Evolutionary conservation across 2,797 vertebrate genomes (phyloP), one percentile per base, ranked within the genome.

Genomic region (Rhinatrema bivittatum): DNA sequence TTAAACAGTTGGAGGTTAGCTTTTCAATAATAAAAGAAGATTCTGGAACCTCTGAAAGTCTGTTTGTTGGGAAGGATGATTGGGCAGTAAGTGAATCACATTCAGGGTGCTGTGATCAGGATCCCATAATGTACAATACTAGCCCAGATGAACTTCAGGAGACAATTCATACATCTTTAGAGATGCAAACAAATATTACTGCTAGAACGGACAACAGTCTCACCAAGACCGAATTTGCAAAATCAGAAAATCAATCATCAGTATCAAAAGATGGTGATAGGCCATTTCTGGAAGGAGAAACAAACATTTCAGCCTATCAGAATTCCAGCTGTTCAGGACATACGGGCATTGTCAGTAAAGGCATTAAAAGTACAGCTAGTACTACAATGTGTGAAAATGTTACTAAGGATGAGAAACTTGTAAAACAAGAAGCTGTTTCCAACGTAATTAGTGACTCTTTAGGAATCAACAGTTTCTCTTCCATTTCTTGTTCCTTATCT

Each of bases 1-100:
- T 97, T 13, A 78, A 84, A 22, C 89, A 91, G 45, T 52, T 98
- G 56, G 84, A 91, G 23, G 66, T 63, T 12, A 8, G 47, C 47
- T 29, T 76, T 46, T 45, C 26, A 12, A 65, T 64, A 60, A 60
- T 56, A 53, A 57, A 60, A 20, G 65, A 49, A 21, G 45, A 41
- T 22, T 34, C 37, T 28, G n/a, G 55, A 16, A 52, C 56, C 16
- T 0, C 1, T 50, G 62, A 76, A 48, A 49, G 60, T 34, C 21
- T 46, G 4, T 74, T 72, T 51, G 16, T 37, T 9, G 61, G 51
- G 49, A 57, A 53, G 39, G 50, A 39, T 9, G 30, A 25, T 4
- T 50, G 44, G 25, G 5, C 12, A 19, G 42, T 56, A 6, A 39
- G 57, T 37, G 49, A 61, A 15, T 25, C 16, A 8, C 37, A 11